Evolutionary conservation across 2,113 vertebrate species (phyloP).

Genomic region (Neolamprologus ventralis): DNA sequence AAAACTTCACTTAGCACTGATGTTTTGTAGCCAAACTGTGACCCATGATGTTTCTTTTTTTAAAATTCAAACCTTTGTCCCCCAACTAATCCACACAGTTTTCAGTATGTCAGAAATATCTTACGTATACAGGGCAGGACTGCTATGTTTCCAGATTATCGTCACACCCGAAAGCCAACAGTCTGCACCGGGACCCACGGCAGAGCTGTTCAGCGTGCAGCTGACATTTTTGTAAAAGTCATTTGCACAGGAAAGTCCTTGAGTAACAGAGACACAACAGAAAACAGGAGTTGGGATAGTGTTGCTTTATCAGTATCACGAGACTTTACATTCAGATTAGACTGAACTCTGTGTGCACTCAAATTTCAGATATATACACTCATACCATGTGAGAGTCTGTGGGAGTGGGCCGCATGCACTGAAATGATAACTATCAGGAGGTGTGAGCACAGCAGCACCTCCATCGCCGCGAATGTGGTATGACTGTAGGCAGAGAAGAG

Average conservation of each 20-base stretch:
- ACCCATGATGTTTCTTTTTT: background rate
- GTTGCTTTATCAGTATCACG: background rate
- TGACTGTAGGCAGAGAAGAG: background rate
- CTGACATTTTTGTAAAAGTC: constrained; percentile 51
- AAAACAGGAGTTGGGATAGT: background rate
- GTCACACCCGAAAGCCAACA: constrained; percentile 21
- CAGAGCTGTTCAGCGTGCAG: constrained; percentile 36
- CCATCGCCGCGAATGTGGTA: background rate
- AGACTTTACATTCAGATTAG: background rate
- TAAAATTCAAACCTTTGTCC: background rate
- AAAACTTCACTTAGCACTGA: background rate
- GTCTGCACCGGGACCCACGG: background rate
- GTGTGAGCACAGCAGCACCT: background rate
- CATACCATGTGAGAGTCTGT: background rate
- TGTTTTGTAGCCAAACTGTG: background rate
- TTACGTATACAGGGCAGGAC: fast-evolving
- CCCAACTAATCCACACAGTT: background rate
- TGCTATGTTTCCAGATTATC: fast-evolving
- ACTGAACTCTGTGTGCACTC: background rate
- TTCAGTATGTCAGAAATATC: background rate
- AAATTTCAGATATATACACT: background rate
- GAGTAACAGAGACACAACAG: background rate
- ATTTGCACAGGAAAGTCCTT: constrained; percentile 54
- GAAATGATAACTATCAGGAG: background rate
- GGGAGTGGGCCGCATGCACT: background rate